Percentiles rank a stretch among this genome's conserved stretches.
Evolutionary conservation across 1,140 invertebrate genomes (phyloP).

Genomic region (Calephelis nemesis): DNA sequence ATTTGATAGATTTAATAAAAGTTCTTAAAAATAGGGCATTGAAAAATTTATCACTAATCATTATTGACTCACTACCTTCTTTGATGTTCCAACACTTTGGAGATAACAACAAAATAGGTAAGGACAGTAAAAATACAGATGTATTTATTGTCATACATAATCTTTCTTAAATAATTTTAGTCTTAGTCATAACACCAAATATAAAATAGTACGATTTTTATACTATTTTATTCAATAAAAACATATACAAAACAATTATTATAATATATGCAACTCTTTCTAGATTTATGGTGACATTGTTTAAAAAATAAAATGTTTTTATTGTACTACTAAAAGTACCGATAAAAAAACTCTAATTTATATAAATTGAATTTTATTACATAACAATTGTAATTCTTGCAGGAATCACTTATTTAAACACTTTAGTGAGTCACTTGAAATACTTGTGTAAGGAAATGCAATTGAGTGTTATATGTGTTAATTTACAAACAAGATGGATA

Average conservation of each 20-base stretch:
- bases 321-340: not conserved
- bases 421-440: constrained; percentile 78
- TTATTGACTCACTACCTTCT: constrained; percentile 83
- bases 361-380: too few relatives aligned
- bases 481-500: constrained; percentile 80
- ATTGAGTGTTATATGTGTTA: constrained; percentile 80
- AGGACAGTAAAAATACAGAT: constrained; percentile 19
- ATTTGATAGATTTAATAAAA: constrained; percentile 76
- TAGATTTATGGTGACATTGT: constrained; percentile 23
- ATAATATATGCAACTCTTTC: too few relatives aligned
- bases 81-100: constrained; percentile 75
- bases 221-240: too few relatives aligned
- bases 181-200: too few relatives aligned
- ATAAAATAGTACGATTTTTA: too few relatives aligned
- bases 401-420: constrained; percentile 77
- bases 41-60: constrained; percentile 73
- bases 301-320: constrained; percentile 31
- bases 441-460: constrained; percentile 77
- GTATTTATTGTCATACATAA: too few relatives aligned
- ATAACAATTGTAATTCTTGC: constrained; percentile 29
- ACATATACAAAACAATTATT: too few relatives aligned
- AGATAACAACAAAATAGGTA: constrained; percentile 71
- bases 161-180: too few relatives aligned
- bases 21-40: constrained; percentile 61
- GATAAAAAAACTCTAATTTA: too few relatives aligned